Evolutionary conservation across 64 coral and sea anemone genomes (phyloP).

Genomic region (Hydrozoanthus tunicans): DNA sequence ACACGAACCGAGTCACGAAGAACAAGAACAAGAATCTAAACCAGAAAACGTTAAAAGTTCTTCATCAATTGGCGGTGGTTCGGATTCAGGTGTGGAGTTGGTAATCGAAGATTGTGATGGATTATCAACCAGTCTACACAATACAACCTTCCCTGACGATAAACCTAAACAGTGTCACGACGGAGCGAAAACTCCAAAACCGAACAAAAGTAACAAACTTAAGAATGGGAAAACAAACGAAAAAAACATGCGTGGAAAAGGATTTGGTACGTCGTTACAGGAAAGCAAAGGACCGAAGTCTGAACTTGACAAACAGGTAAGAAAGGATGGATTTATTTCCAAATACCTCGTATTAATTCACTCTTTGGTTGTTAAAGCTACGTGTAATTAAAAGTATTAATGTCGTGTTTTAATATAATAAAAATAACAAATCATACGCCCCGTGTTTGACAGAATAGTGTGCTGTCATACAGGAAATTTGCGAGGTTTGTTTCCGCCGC

Average conservation of each 20-base stretch:
- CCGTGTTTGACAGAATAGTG: neutral
- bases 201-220: slow-evolving; percentile 29
- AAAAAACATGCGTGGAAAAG: slow-evolving; percentile 13
- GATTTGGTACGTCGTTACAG: slow-evolving; percentile 53
- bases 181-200: slow-evolving; percentile 41
- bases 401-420: neutral
- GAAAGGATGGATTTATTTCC: slow-evolving; percentile 22
- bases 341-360: slow-evolving; percentile 50
- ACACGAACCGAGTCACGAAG: slow-evolving; percentile 26
- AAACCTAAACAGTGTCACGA: slow-evolving; percentile 34
- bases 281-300: slow-evolving; percentile 78
- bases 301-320: slow-evolving; percentile 89
- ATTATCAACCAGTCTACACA: slow-evolving; percentile 46
- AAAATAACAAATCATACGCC: slow-evolving; percentile 26
- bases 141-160: slow-evolving; percentile 39
- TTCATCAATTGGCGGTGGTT: slow-evolving; percentile 39
- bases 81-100: slow-evolving; percentile 90
- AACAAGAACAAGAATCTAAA: slow-evolving; percentile 46
- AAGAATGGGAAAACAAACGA: slow-evolving; percentile 56
- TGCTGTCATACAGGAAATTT: slow-evolving; percentile 31
- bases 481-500: slow-evolving; percentile 3
- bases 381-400: slow-evolving; percentile 18
- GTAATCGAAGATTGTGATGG: slow-evolving; percentile 77
- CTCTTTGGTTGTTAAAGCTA: slow-evolving; percentile 17
- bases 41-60: slow-evolving; percentile 41